These are phyloP conservation scores for Drosophila mayri DNA, from an alignment of 1,140 invertebrate species.

Conservation along the genomic window DNA sequence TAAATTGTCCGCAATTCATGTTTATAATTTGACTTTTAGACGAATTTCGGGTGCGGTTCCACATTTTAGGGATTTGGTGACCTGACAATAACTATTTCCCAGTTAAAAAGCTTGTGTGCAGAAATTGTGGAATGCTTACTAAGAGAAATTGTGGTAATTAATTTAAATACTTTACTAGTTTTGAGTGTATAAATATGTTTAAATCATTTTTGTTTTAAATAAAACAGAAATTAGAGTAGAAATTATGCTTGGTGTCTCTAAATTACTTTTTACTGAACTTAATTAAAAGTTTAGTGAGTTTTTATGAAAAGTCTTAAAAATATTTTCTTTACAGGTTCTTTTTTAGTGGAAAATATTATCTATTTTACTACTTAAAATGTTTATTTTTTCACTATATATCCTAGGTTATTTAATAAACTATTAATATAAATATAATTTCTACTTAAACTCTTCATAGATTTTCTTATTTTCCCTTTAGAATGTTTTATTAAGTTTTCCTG, in stretches of 20 bases:
- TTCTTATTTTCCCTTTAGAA: background rate
- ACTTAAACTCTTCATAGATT: background rate
- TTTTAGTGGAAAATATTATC: background rate
- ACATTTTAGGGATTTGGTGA: slow-evolving; percentile 7
- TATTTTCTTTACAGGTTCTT: background rate
- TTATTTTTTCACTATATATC: too few relatives aligned
- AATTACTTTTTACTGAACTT: background rate
- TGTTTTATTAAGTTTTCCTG: slow-evolving; percentile 12
- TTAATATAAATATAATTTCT: background rate
- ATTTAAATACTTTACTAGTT: background rate
- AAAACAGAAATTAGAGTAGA: background rate
- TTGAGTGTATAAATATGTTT: background rate
- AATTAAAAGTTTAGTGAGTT: background rate
- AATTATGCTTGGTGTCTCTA: background rate
- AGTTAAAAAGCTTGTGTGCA: slow-evolving; percentile 14
- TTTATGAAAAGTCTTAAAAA: background rate
- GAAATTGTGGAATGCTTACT: slow-evolving; percentile 1
- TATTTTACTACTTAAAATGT: background rate
- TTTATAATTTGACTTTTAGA: slow-evolving; percentile 40
- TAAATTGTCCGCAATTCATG: slow-evolving; percentile 29
- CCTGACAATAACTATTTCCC: slow-evolving; percentile 15
- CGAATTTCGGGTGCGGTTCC: slow-evolving; percentile 13
- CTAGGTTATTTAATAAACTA: background rate
- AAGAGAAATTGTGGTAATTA: slow-evolving; percentile 3
- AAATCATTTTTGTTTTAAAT: too few relatives aligned